Base-by-base conservation (phyloP, 2,888 invertebrate genomes). In the Dryomyza anilis region DNA sequence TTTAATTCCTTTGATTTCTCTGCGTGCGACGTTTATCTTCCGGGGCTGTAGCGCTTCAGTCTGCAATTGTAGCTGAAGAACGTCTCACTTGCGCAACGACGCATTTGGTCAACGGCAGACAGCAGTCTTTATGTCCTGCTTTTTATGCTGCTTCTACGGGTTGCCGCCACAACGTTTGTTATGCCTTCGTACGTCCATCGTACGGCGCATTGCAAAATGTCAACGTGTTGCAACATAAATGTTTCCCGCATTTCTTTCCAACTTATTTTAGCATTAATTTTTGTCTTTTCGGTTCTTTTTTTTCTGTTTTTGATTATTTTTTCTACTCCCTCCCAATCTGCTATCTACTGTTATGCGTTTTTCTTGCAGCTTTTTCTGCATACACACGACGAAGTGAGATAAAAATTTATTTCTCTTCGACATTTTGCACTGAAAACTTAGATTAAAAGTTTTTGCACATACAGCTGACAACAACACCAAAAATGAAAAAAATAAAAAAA, bases 401-500 rank as follows among this genome's bases (percentile, higher is more conserved):
- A 69, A 67, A 67, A 69, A 69, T 66, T 63, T 66, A 67, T 69
- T 63, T 66, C 60, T 57, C 23, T 60, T 66, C 65, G 60, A 65
- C 66, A 64, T 65, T 66, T 58, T 36, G 36, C 27, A 63, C 46
- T 63, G 62, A 52, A 66, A 65, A 60, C 65, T 61, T 56, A 61
- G 65, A 65, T 65, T 65, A 65, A 61, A 65, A 61, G 50, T 65
- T 65, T 57, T n/a, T 33, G 12, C 6, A 33, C 33, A 33, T 33
- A 33, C 33, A 33, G 25, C n/a, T 16, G 30, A 19, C 21, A 33
- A n/a, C n/a, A n/a, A n/a, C n/a, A n/a, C n/a, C n/a, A n/a, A n/a
- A n/a, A n/a, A n/a, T n/a, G n/a, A n/a, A n/a, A n/a, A n/a, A n/a
- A n/a, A n/a, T n/a, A n/a, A 43, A 39, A 43, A 33, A 16, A 43